These are phyloP conservation scores for Zaprionus vittiger DNA, from an alignment of 1,140 invertebrate species.

Conservation along the genomic window DNA sequence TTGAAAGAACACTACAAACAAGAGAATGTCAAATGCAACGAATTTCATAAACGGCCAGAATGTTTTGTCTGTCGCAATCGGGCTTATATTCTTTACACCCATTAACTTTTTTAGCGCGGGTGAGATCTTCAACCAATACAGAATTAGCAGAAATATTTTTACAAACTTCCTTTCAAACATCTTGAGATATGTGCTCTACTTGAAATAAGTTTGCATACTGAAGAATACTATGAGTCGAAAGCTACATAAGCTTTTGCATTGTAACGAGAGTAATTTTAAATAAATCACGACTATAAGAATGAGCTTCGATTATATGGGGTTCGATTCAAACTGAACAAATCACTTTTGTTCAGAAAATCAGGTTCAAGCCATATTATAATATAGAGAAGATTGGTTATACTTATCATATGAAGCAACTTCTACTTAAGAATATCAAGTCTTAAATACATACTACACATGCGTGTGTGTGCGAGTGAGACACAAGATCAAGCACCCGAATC, in stretches of 20 bases:
- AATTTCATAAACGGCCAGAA: too few species aligned
- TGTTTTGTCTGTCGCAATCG: too few species aligned
- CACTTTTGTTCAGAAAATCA: too few species aligned
- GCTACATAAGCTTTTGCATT: background rate
- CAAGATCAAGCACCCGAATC: slow-evolving; percentile 24
- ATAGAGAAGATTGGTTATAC: background rate
- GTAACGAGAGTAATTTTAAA: background rate
- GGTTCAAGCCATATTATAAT: background rate
- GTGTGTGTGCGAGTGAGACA: slow-evolving; percentile 19
- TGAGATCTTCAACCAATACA: too few species aligned
- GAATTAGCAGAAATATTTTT: too few species aligned
- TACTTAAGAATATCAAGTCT: background rate
- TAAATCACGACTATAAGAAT: background rate
- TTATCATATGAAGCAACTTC: background rate
- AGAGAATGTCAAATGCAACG: too few species aligned
- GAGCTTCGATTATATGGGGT: background rate
- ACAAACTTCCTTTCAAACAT: too few species aligned
- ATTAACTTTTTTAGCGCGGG: too few species aligned
- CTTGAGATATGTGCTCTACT: too few species aligned
- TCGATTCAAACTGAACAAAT: too few species aligned
- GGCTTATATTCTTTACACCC: too few species aligned
- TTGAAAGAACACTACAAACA: too few species aligned
- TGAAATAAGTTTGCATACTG: background rate
- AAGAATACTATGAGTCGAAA: background rate
- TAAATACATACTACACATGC: background rate